Evolutionary conservation across 2,797 vertebrate genomes (phyloP).

Genomic region (Kryptopterus vitreolus): DNA sequence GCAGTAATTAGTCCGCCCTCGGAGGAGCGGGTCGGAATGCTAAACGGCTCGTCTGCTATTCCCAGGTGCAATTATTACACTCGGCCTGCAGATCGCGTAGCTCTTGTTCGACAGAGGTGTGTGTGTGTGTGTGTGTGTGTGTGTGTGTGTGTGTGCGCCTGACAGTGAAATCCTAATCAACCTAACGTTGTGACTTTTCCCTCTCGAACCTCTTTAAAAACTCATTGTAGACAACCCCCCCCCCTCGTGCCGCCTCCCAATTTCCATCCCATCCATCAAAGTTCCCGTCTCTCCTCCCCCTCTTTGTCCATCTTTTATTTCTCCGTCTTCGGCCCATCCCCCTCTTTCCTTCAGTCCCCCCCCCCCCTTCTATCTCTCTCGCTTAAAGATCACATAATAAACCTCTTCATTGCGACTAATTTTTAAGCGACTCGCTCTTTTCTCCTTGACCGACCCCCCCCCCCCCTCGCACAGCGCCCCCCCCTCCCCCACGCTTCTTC

Average conservation of each 20-base stretch:
- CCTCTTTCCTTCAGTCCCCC: constrained; percentile 34
- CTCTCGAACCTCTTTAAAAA: constrained; percentile 44
- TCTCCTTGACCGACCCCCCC: constrained; percentile 64
- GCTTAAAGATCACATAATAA: constrained; percentile 75
- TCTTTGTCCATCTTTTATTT: constrained; percentile 66
- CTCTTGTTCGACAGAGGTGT: constrained; percentile 38
- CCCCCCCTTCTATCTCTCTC: constrained; percentile 56
- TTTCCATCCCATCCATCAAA: constrained; percentile 71
- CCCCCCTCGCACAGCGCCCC: constrained; percentile 66
- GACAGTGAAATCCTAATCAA: constrained; percentile 21
- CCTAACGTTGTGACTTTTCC: constrained; percentile 1
- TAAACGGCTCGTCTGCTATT: constrained; percentile 45
- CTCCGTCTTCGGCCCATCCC: constrained; percentile 54
- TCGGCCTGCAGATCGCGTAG: constrained; percentile 31
- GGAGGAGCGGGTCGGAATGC: constrained; percentile 46
- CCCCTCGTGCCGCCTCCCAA: constrained; percentile 47
- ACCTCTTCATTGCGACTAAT: constrained; percentile 77
- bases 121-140: too few relatives aligned
- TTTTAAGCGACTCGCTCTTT: constrained; percentile 71
- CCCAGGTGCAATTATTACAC: constrained; percentile 54
- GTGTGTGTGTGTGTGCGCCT: neutral
- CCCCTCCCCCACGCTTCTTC: constrained; percentile 61
- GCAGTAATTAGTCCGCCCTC: constrained; percentile 45
- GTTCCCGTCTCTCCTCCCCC: constrained; percentile 68
- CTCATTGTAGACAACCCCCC: constrained; percentile 53